phyloP scores from a whole-genome alignment of 2,113 vertebrate species.

The Pitta sordida region DNA sequence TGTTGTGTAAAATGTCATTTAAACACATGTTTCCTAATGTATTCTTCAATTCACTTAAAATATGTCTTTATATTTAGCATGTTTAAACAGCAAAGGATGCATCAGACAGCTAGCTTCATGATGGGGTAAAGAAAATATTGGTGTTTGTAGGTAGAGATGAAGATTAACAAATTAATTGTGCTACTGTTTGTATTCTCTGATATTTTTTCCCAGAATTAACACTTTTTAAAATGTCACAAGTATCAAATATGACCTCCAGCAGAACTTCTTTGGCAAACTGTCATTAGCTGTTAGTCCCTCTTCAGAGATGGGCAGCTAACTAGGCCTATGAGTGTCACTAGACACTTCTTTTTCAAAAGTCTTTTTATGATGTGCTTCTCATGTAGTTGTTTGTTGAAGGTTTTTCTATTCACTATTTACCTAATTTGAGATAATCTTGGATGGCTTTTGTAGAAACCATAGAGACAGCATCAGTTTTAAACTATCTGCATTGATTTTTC shows the following conservation, averaged over 20 bases:
- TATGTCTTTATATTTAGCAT: background rate
- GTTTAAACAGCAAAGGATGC: background rate
- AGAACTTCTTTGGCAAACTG: background rate
- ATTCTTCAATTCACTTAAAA: background rate
- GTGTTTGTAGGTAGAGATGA: background rate
- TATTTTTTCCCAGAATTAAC: background rate
- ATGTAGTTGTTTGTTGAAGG: background rate
- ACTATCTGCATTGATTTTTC: background rate
- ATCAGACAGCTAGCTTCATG: background rate
- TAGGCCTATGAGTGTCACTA: background rate
- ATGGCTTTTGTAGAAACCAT: background rate
- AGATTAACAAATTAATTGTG: background rate
- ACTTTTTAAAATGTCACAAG: background rate
- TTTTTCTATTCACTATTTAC: background rate
- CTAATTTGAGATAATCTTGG: background rate
- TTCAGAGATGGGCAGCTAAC: background rate
- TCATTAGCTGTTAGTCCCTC: background rate
- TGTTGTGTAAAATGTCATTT: background rate
- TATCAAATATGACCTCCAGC: background rate
- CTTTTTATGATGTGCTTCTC: background rate
- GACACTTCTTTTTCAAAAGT: background rate
- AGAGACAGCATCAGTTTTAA: background rate
- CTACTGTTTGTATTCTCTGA: background rate
- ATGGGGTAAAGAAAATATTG: background rate
- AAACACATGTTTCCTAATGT: background rate